Percentiles rank a stretch among this genome's conserved stretches.
phyloP scores from a whole-genome alignment of 2,797 vertebrate genomes.

The Trachurus trachurus region DNA sequence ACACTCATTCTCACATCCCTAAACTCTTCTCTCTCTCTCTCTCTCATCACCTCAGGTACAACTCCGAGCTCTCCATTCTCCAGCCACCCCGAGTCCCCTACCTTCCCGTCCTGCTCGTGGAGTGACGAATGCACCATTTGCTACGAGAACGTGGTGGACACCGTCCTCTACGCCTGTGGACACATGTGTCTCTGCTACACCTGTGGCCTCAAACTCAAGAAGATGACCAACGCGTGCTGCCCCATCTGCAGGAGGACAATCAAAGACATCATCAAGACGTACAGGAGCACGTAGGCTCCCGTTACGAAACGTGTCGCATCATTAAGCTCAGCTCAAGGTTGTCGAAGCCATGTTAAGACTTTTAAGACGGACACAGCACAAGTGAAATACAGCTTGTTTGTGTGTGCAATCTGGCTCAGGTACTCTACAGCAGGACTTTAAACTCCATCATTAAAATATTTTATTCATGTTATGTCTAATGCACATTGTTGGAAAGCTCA shows the following conservation, averaged over 20 bases:
- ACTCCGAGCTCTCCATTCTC: conserved; percentile 90
- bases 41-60: conserved; percentile 85
- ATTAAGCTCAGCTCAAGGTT: conserved; percentile 44
- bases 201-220: conserved; percentile 96
- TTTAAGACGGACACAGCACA: conserved; percentile 49
- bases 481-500: conserved; percentile 34
- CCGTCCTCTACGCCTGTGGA: conserved; percentile 96
- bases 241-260: conserved; percentile 97
- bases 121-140: conserved; percentile 97
- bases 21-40: neutral
- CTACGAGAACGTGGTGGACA: conserved; percentile 96
- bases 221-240: conserved; percentile 95
- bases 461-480: conserved; percentile 35
- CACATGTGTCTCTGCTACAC: conserved; percentile 98
- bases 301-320: conserved; percentile 46
- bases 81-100: conserved; percentile 91
- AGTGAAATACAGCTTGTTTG: conserved; percentile 36
- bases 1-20: conserved; percentile 5
- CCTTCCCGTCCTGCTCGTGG: conserved; percentile 87
- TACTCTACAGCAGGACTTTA: conserved; percentile 64
- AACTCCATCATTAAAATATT: conserved; percentile 47
- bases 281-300: conserved; percentile 91
- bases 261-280: conserved; percentile 98
- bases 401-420: conserved; percentile 75
- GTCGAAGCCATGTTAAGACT: conserved; percentile 67